phyloP scores from a whole-genome alignment of 2,797 vertebrate species.

The Enteromius argenteus region DNA sequence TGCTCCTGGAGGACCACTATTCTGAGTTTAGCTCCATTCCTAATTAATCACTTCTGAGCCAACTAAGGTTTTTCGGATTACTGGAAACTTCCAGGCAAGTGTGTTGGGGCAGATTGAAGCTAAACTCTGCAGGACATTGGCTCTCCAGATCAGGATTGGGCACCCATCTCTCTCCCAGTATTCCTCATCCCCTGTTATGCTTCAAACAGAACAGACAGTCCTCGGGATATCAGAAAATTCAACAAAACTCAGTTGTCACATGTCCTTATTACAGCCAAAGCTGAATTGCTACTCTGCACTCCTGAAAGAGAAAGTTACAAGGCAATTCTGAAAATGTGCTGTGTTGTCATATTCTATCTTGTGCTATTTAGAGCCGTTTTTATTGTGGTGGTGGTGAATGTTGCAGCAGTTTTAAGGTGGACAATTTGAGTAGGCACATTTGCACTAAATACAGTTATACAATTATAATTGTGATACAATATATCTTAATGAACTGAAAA shows the following conservation, averaged over 20 bases:
- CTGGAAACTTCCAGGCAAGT: constrained; percentile 7
- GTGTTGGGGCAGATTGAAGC: neutral
- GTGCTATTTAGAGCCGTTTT: constrained; percentile 1
- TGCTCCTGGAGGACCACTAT: neutral
- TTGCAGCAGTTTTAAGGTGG: neutral
- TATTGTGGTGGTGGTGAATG: neutral
- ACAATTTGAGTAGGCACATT: neutral
- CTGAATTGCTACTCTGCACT: constrained; percentile 32
- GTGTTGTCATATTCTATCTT: neutral
- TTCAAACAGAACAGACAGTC: constrained; percentile 9
- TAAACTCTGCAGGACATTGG: constrained; percentile 11
- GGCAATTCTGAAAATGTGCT: constrained; percentile 17
- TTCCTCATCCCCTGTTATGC: neutral
- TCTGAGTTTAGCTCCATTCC: neutral
- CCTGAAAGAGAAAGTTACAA: constrained; percentile 9
- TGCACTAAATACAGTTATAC: too few relatives aligned
- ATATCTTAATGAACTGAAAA: neutral
- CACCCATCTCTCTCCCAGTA: neutral
- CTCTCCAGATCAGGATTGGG: neutral
- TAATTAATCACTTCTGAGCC: neutral
- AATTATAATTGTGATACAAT: neutral
- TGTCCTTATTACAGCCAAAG: constrained; percentile 1
- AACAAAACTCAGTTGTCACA: constrained; percentile 23
- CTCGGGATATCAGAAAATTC: constrained; percentile 1
- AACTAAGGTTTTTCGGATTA: neutral